Percentiles rank a stretch among this genome's conserved stretches.
These are phyloP conservation scores for Gymnogyps californianus DNA, from an alignment of 2,113 vertebrate species.

Conservation along the genomic window DNA sequence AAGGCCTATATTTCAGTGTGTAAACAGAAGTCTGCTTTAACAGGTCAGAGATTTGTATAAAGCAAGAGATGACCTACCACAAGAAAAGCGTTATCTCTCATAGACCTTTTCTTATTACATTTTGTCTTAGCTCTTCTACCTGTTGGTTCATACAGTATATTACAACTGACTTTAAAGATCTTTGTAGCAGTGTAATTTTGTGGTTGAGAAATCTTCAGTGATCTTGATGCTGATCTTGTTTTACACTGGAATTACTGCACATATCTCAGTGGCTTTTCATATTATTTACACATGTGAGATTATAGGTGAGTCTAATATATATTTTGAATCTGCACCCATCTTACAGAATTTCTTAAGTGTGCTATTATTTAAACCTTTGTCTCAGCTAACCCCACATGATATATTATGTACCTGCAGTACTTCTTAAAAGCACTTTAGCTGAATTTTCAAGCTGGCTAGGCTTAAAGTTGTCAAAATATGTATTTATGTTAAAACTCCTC, in stretches of 20 bases:
- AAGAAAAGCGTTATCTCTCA: rapidly evolving
- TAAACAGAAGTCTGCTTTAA: background rate
- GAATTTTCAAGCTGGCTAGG: background rate
- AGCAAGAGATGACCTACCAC: background rate
- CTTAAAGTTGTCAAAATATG: slow-evolving; percentile 14
- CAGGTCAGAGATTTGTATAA: background rate
- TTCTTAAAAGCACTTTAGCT: slow-evolving; percentile 19
- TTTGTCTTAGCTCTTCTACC: background rate
- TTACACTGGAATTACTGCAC: background rate
- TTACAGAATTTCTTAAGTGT: background rate
- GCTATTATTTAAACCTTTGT: background rate
- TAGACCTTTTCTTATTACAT: background rate
- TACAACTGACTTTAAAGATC: background rate
- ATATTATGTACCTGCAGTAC: background rate
- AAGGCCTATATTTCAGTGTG: background rate
- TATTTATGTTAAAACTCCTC: background rate
- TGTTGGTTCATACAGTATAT: background rate
- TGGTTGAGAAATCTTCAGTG: background rate
- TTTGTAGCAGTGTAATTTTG: background rate
- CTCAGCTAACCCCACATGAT: slow-evolving; percentile 14
- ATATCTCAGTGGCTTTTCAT: background rate
- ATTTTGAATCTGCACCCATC: background rate
- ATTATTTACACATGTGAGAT: background rate
- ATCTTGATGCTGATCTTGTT: background rate
- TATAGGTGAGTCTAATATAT: background rate